Evolutionary conservation across 2,113 vertebrate genomes (phyloP).

Genomic region (Nymphicus hollandicus): DNA sequence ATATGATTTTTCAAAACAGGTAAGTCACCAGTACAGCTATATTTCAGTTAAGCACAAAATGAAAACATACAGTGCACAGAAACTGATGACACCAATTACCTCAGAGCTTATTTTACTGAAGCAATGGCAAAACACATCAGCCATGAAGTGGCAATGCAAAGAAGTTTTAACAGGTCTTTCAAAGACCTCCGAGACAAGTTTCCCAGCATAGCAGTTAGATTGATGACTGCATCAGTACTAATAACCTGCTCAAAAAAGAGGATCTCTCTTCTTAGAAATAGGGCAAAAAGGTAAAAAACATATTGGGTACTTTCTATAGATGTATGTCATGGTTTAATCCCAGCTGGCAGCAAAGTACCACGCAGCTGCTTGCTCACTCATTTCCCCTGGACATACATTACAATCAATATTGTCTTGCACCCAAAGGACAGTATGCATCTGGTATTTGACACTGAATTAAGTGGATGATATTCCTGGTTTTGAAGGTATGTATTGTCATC

Average conservation of each 20-base stretch:
- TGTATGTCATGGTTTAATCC: not conserved
- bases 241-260: not conserved
- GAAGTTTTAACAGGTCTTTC: not conserved
- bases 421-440: not conserved
- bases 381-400: not conserved
- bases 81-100: not conserved
- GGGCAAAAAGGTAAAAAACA: not conserved
- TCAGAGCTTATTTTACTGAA: not conserved
- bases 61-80: not conserved
- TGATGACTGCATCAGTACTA: not conserved
- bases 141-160: too few species aligned
- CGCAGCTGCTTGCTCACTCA: not conserved
- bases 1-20: not conserved
- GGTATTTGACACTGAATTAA: not conserved
- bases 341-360: not conserved
- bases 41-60: not conserved
- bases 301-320: not conserved
- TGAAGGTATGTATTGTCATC: not conserved
- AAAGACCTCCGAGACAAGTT: not conserved
- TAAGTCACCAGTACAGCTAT: not conserved
- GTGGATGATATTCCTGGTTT: not conserved
- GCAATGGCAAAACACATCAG: not conserved
- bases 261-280: not conserved
- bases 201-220: not conserved
- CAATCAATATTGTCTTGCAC: not conserved